A percentile compares a stretch with the other conserved stretches of the same genome.
These are phyloP conservation scores for Paralichthys olivaceus DNA, from an alignment of 2,113 vertebrate genomes.

Conservation along the genomic window DNA sequence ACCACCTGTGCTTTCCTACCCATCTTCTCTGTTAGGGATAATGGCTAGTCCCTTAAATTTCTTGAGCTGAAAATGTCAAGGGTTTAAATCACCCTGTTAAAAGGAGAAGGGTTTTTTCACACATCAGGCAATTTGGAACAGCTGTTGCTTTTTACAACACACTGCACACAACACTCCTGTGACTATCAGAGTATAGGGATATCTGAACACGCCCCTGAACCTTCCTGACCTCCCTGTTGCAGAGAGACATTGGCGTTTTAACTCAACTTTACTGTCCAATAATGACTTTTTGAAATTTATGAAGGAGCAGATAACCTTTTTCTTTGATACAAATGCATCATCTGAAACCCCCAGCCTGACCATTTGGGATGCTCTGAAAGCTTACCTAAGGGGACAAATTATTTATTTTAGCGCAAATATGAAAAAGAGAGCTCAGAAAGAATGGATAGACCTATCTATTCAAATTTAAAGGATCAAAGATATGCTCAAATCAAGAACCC, in stretches of 20 bases:
- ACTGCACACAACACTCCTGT: background rate
- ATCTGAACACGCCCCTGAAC: background rate
- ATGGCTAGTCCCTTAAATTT: background rate
- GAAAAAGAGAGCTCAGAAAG: background rate
- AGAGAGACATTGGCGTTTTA: background rate
- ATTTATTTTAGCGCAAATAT: background rate
- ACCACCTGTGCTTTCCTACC: background rate
- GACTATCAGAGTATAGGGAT: background rate
- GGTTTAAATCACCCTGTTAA: slow-evolving; percentile 1
- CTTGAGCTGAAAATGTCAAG: background rate
- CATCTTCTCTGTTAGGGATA: background rate
- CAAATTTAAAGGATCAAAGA: background rate
- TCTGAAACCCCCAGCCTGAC: too few species aligned
- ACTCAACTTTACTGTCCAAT: background rate
- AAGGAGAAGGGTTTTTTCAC: background rate
- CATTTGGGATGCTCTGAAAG: slow-evolving; percentile 1
- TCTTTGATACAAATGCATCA: too few species aligned
- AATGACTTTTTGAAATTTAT: background rate
- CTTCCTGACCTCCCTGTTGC: background rate
- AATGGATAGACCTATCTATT: rapidly evolving
- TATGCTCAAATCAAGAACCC: background rate
- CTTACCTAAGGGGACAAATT: background rate
- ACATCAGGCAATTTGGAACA: background rate
- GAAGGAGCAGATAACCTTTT: background rate
- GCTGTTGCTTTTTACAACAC: background rate